A percentile compares a stretch with the other conserved stretches of the same genome.
Evolutionary conservation across 2,113 vertebrate genomes (phyloP).

Genomic region (Isichthys henryi): DNA sequence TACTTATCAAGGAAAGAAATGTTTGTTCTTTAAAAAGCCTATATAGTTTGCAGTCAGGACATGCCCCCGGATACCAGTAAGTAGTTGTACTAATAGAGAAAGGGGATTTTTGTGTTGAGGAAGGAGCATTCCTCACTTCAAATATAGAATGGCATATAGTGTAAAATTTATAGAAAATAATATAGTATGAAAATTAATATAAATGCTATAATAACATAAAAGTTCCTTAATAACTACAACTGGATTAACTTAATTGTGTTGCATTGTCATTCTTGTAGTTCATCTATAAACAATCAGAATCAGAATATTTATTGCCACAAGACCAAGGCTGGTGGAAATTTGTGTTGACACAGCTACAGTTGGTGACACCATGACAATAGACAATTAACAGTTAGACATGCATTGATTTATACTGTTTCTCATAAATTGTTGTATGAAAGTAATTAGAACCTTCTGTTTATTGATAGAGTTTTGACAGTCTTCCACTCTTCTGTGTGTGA

Average conservation of each 20-base stretch:
- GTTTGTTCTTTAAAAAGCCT: neutral
- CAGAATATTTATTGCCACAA: neutral
- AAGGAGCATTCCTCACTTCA: neutral
- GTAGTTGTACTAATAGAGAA: neutral
- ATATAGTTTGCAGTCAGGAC: neutral
- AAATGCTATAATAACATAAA: too few relatives aligned
- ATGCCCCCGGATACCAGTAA: neutral
- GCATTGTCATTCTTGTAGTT: neutral
- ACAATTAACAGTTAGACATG: neutral
- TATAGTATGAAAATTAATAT: neutral
- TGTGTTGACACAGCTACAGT: neutral
- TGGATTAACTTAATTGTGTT: neutral
- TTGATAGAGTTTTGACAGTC: neutral
- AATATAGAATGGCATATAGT: neutral
- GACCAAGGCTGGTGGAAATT: neutral
- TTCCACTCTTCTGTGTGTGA: neutral
- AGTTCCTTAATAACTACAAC: neutral
- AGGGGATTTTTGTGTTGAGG: neutral
- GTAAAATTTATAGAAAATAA: neutral
- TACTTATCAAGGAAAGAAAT: neutral
- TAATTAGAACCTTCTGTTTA: neutral
- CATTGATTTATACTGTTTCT: neutral
- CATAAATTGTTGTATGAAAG: neutral
- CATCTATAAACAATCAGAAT: neutral
- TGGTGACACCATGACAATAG: neutral